These are phyloP conservation scores for Cygnus olor DNA, from an alignment of 2,797 vertebrate species.

Conservation along the genomic window DNA sequence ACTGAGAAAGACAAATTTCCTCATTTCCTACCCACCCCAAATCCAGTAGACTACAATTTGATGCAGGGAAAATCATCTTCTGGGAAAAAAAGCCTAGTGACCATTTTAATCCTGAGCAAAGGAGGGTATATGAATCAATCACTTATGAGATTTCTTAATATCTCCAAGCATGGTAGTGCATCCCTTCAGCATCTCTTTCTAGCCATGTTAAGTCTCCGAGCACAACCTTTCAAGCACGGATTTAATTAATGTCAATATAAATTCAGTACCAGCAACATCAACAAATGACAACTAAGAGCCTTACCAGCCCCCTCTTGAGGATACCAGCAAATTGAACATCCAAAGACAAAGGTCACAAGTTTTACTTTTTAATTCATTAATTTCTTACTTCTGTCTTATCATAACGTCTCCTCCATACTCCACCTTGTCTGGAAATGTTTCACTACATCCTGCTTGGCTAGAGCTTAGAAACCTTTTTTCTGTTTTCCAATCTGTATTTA, in stretches of 20 bases:
- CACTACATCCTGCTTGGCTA: neutral
- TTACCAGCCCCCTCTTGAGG: neutral
- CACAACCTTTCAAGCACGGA: slow-evolving; percentile 4
- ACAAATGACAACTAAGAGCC: slow-evolving; percentile 1
- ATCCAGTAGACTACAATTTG: neutral
- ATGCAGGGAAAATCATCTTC: neutral
- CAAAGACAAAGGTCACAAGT: neutral
- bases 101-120: neutral
- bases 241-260: slow-evolving; percentile 41
- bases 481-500: neutral
- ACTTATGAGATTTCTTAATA: slow-evolving; percentile 1
- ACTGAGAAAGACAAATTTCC: neutral
- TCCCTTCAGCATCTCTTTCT: slow-evolving; percentile 12
- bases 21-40: neutral
- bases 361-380: neutral
- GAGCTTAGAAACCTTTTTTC: neutral
- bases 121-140: neutral
- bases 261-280: slow-evolving; percentile 28
- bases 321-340: neutral
- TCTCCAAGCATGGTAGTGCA: slow-evolving; percentile 16
- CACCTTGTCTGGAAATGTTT: neutral
- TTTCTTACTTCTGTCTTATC: neutral
- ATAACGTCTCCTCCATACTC: neutral
- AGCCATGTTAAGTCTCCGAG: neutral
- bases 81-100: neutral